These are phyloP conservation scores for Haemorhous mexicanus DNA, from an alignment of 2,113 vertebrate species.

Conservation along the genomic window DNA sequence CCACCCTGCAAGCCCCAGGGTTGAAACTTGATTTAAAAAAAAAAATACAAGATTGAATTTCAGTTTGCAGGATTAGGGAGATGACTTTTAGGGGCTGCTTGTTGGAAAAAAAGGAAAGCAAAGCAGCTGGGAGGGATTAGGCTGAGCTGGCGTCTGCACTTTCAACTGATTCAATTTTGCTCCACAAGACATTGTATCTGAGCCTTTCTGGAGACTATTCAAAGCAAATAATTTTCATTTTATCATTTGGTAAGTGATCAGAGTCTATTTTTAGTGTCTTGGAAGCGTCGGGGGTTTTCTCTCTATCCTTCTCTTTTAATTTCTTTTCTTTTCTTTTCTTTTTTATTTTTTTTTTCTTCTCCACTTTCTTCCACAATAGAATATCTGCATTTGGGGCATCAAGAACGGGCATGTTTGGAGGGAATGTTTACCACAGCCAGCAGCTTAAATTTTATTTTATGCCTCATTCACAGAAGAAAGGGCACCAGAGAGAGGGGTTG, in stretches of 20 bases:
- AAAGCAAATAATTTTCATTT: slow-evolving; percentile 71
- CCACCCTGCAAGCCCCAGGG: slow-evolving; percentile 64
- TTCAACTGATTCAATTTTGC: slow-evolving; percentile 73
- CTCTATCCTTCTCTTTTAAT: background rate
- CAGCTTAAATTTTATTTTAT: slow-evolving; percentile 19
- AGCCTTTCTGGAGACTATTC: slow-evolving; percentile 70
- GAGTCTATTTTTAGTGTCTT: slow-evolving; percentile 65
- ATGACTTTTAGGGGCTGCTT: slow-evolving; percentile 75
- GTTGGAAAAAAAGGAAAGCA: slow-evolving; percentile 68
- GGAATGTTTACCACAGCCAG: slow-evolving; percentile 1
- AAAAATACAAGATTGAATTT: slow-evolving; percentile 74
- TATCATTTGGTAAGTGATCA: slow-evolving; percentile 66
- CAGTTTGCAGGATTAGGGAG: slow-evolving; percentile 75
- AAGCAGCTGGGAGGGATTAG: slow-evolving; percentile 77
- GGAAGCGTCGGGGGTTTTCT: slow-evolving; percentile 6
- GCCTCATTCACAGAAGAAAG: slow-evolving; percentile 9
- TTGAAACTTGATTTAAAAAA: slow-evolving; percentile 68
- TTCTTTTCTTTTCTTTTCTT: background rate
- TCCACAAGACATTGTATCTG: slow-evolving; percentile 72
- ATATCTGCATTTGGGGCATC: slow-evolving; percentile 22
- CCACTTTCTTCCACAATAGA: background rate
- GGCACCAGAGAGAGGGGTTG: background rate
- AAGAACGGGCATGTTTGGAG: slow-evolving; percentile 45
- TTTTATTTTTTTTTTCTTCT: background rate
- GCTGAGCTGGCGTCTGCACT: slow-evolving; percentile 69